Base-by-base conservation (phyloP, 2,113 vertebrate genomes). In the Pituophis catenifer region DNA sequence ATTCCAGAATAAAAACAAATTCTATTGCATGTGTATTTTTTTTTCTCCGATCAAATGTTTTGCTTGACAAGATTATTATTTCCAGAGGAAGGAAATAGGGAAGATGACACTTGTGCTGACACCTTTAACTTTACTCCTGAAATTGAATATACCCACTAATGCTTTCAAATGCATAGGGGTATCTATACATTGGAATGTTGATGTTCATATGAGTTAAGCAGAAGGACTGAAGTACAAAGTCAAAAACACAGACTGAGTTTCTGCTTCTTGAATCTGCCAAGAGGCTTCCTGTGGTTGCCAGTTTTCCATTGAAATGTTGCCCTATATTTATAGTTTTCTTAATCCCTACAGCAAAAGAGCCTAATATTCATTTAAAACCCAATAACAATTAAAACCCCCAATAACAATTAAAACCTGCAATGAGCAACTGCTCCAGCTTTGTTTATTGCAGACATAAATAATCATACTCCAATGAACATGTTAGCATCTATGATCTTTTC, bases 361-460 rank as follows among this genome's bases (percentile, higher is more conserved):
- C 94, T 96, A 97, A 97, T 97, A 98, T 97, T 98, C 96, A 97
- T 97, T 98, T 97, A 97, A 97, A 98, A 96, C 90, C 57, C 95
- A 97, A 96, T 97, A 98, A 97, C 97, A 97, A 96, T 97, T 97
- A 97, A 98, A 97, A 95, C 57, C 89, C 91, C 94, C 95, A 97
- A 97, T 98, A 97, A 97, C 96, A 97, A 97, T 98, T 97, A 98
- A 97, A 98, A 96, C 95, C 96, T 96, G 96, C 96, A 97, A 97
- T 95, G 95, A 97, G 95, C 96, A 97, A 98, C 95, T 97, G 96
- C 94, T 97, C 95, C 95, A 96, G 91, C 96, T 97, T 97, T 98
- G 96, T 97, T 98, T 98, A 98, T 97, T 97, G 96, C 96, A 96
- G 55, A 91, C 95, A 96, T 97, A 98, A 98, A 97, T 97, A 98